Evolutionary conservation across 2,888 invertebrate species (phyloP).

Genomic region (Encarsia formosa): DNA sequence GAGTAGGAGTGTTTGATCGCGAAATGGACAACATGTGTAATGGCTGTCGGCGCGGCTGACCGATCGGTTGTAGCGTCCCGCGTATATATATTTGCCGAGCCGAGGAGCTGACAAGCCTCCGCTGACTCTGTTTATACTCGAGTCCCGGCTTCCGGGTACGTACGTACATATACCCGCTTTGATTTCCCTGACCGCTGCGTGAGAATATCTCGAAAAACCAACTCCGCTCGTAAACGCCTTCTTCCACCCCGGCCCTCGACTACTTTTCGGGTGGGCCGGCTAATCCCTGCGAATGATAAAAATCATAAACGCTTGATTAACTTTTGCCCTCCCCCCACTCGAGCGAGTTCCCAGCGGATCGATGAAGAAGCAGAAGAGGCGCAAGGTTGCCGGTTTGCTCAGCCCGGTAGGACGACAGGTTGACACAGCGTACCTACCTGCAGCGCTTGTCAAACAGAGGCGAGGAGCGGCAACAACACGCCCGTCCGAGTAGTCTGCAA

Average conservation of each 20-base stretch:
- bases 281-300: constrained; percentile 52
- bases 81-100: constrained; percentile 42
- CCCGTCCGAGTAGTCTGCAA: constrained; percentile 20
- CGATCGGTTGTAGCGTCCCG: constrained; percentile 37
- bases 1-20: constrained; percentile 43
- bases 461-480: constrained; percentile 11
- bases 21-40: constrained; percentile 51
- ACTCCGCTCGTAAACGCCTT: too few relatives aligned
- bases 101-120: constrained; percentile 38
- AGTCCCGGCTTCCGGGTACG: not conserved
- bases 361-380: constrained; percentile 13
- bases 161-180: too few relatives aligned
- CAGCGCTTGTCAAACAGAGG: not conserved
- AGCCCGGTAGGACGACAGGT: not conserved
- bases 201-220: too few relatives aligned
- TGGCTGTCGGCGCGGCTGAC: constrained; percentile 43
- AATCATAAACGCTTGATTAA: constrained; percentile 50
- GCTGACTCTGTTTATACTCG: constrained; percentile 35
- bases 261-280: not conserved
- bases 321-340: too few relatives aligned
- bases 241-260: constrained; percentile 10
- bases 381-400: too few relatives aligned
- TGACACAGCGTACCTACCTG: not conserved
- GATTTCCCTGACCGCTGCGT: too few relatives aligned
- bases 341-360: not conserved